Conservation (phyloP, 2,113 vertebrate genomes). For the Indicator maculatus region DNA sequence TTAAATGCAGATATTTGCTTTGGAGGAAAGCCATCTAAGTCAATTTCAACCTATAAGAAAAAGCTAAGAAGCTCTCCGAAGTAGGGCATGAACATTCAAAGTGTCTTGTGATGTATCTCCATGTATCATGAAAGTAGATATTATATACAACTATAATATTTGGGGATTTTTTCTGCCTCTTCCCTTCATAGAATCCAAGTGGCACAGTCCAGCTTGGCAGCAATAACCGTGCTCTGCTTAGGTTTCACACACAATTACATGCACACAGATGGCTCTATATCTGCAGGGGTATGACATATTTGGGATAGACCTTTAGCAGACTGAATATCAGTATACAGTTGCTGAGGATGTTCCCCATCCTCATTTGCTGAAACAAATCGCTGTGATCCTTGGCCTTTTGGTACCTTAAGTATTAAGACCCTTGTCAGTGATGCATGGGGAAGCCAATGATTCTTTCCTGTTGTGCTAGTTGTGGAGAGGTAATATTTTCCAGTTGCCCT, state of each 20-base stretch:
- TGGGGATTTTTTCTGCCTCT: neutral
- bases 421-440: neutral
- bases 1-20: neutral
- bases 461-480: neutral
- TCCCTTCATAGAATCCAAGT: neutral
- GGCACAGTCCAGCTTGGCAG: neutral
- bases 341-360: neutral
- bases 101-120: fast-evolving
- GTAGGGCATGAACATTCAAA: fast-evolving
- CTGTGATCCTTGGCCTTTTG: neutral
- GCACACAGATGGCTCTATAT: fast-evolving
- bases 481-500: constrained; percentile 53
- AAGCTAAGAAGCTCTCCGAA: neutral
- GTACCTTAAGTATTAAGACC: neutral
- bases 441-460: neutral
- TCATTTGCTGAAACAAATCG: neutral
- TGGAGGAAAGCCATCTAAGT: neutral
- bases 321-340: neutral
- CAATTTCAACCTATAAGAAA: neutral
- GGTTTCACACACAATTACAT: neutral
- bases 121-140: neutral
- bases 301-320: neutral
- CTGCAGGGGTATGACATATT: neutral
- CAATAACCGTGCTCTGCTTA: neutral
- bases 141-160: fast-evolving